Evolutionary conservation across 2,888 invertebrate genomes (phyloP), one percentile per base, ranked within the genome.

Genomic region (Meiosimyza decipiens): DNA sequence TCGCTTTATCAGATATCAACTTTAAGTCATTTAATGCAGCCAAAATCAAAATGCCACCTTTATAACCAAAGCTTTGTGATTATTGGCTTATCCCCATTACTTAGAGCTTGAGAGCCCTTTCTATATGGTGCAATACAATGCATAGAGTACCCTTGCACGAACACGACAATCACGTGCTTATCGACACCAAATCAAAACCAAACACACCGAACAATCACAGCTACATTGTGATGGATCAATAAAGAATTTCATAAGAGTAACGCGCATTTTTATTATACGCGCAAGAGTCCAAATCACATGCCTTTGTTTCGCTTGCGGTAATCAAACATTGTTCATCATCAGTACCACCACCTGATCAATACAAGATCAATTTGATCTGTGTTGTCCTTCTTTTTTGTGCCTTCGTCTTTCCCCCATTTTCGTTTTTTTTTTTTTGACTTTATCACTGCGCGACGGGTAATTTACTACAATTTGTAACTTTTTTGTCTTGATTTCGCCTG

Each of bases 161-260:
- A n/a, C 57, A 67, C 13, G 52, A 70, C 49, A 66, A 70, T 70
- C 28, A 70, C 18, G 60, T 66, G 70, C 52, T 57, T 65, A 70
- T 73, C 64, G 50, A 66, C 57, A 51, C 51, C 59, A 60, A 71
- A 71, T 51, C 57, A 60, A 40, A 57, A n/a, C 54, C 15, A 55
- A 33, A 49, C 63, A 57, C 67, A 64, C 16, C 16, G 50, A 64
- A 67, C 47, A 55, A 40, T 50, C 55, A 54, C 52, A 63, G 18
- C 16, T 50, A 16, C 63, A 63, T 47, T 16, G 54, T 60, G 68
- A 69, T 69, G 68, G 60, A 62, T 62, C 60, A 70, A 60, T 62
- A 70, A 70, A 54, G 52, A 33, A 59, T 16, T 22, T 13, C 59
- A 18, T 59, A 6, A 22, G 59, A 22, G 18, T 59, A 33, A 60